These are phyloP conservation scores for Pinna nobilis DNA, from an alignment of 1,140 invertebrate species.

Conservation along the genomic window DNA sequence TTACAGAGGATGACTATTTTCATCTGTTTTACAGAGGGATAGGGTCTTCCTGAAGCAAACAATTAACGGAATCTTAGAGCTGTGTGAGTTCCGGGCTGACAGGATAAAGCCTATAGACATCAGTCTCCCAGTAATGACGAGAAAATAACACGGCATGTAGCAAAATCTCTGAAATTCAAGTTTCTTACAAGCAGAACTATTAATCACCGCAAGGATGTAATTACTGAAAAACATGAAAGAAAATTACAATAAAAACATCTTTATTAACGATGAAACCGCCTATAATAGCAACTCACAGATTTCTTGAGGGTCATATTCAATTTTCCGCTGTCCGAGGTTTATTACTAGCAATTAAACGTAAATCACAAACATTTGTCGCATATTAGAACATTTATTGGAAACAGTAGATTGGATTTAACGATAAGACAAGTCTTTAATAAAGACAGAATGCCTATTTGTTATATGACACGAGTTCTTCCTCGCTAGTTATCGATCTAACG, in stretches of 20 bases:
- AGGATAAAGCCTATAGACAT: constrained; percentile 10
- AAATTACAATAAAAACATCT: constrained; percentile 43
- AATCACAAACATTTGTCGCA: constrained; percentile 24
- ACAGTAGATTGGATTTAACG: constrained; percentile 14
- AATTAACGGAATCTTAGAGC: constrained; percentile 29
- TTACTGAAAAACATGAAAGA: constrained; percentile 35
- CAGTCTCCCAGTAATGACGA: constrained; percentile 8
- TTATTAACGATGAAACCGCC: constrained; percentile 20
- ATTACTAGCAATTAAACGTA: constrained; percentile 30
- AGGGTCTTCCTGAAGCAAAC: constrained; percentile 34
- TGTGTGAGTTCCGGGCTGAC: constrained; percentile 10
- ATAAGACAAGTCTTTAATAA: constrained; percentile 13
- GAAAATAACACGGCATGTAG: constrained; percentile 10
- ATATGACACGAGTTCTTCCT: not conserved
- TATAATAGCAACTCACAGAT: constrained; percentile 7
- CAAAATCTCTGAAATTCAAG: constrained; percentile 26
- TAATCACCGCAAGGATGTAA: constrained; percentile 34
- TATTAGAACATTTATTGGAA: constrained; percentile 25
- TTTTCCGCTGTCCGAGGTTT: constrained; percentile 31
- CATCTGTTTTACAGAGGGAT: constrained; percentile 10
- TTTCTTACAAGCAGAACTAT: constrained; percentile 37
- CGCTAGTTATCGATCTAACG: constrained; percentile 4
- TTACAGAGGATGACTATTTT: constrained; percentile 14
- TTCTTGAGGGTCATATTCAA: constrained; percentile 35
- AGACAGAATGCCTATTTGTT: constrained; percentile 10